These are phyloP conservation scores for Lepidurus arcticus DNA, from an alignment of 1,140 invertebrate species.

Conservation along the genomic window DNA sequence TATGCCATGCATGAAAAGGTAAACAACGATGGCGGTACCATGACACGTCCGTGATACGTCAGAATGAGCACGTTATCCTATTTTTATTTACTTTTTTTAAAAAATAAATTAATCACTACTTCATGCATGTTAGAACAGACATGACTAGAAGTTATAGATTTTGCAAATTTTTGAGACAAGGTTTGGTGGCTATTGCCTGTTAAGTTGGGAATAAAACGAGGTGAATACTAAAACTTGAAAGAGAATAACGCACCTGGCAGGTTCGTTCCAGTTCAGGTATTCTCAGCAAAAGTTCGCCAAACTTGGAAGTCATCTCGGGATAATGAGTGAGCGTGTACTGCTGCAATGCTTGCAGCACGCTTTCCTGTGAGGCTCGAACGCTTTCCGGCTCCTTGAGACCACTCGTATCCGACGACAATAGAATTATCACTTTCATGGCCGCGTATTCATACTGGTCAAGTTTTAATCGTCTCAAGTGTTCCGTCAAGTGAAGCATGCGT, in stretches of 20 bases:
- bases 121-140: too few relatives aligned
- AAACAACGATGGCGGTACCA: too few relatives aligned
- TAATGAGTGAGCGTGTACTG: slow-evolving; percentile 87
- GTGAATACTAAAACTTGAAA: slow-evolving; percentile 26
- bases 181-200: neutral
- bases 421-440: slow-evolving; percentile 85
- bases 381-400: slow-evolving; percentile 86
- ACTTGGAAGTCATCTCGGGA: slow-evolving; percentile 86
- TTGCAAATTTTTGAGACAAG: neutral
- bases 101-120: too few relatives aligned
- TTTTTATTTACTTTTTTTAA: too few relatives aligned
- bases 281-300: slow-evolving; percentile 83
- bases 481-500: slow-evolving; percentile 88
- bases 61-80: too few relatives aligned
- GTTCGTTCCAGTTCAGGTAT: slow-evolving; percentile 91
- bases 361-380: slow-evolving; percentile 86
- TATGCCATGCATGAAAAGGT: too few relatives aligned
- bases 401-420: slow-evolving; percentile 88
- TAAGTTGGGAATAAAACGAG: slow-evolving; percentile 35
- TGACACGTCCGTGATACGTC: too few relatives aligned
- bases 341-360: slow-evolving; percentile 84
- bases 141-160: too few relatives aligned
- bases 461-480: slow-evolving; percentile 77
- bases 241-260: slow-evolving; percentile 62
- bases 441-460: slow-evolving; percentile 97